Base-by-base conservation (phyloP, 2,113 vertebrate species). In the Dinomys branickii region DNA sequence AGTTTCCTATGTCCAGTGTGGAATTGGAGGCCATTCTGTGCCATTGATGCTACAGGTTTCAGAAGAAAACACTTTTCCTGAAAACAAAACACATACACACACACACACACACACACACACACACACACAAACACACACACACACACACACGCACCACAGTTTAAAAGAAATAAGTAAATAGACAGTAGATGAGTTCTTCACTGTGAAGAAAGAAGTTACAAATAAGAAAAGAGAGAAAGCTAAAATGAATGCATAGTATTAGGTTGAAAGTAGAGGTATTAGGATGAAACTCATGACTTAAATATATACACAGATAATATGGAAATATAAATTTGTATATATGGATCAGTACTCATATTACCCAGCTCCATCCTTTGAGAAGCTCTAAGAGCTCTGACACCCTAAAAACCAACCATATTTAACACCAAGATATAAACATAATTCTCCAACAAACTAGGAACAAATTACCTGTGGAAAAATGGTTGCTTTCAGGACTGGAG, bases 221-320 rank as follows among this genome's bases (percentile, higher is more conserved):
- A 93, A 61, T 71, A 85, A 81, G 54, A 61, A 75, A 86, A 90
- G 56, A 78, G 69, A 92, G 63, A 86, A 86, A 50, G 38, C 56
- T 73, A 75, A 82, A 86, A 91, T 82, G 47, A 87, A 73, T 47
- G 38, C 56, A 9, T 67, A 38, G 12, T 41, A 59, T 50, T 75
- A 26, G 41, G 87, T 50, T 87, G 41, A 38, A 83, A 67, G 63
- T 59, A 87, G 33, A n/a, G 26, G 14, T 82, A 94, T 81, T 73
- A 61, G 28, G 44, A 47, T 85, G 87, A 86, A 85, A 73, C n/a
- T 85, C 80, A 59, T 41, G 52, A 41, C 63, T 69, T 93, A 85
- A 89, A 69, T 52, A 85, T 52, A 33, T 35, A 47, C 17, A 52
- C 56, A 92, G n/a, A 82, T 83, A 30, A 95, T 41, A 80, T 3